A percentile compares a stretch with the other conserved stretches of the same genome.
Conservation (phyloP, 1,140 invertebrate species). For the Drosophila funebris region DNA sequence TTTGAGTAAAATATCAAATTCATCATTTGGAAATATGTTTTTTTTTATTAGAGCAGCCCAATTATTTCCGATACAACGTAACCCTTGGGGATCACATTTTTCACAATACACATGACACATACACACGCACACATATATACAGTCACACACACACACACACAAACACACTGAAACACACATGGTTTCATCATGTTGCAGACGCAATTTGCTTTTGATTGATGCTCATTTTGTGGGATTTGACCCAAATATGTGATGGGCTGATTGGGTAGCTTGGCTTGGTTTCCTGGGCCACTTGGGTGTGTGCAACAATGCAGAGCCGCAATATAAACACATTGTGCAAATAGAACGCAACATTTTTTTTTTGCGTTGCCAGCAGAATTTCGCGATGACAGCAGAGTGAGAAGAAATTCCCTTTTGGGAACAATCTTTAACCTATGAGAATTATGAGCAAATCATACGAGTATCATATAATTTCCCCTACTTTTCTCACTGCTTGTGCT, state of each 20-base stretch:
- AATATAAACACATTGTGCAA: conserved; percentile 51
- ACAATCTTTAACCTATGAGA: neutral
- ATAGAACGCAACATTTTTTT: conserved; percentile 44
- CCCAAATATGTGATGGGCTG: conserved; percentile 24
- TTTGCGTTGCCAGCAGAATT: conserved; percentile 36
- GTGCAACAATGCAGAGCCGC: conserved; percentile 36
- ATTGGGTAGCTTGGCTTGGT: neutral
- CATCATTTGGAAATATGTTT: neutral
- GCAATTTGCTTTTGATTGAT: conserved; percentile 47
- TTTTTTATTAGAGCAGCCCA: neutral
- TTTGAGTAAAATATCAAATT: neutral
- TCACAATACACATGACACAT: neutral
- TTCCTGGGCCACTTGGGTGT: neutral
- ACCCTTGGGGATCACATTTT: conserved; percentile 18
- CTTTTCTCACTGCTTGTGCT: neutral
- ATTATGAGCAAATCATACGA: too few relatives aligned
- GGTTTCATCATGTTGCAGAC: conserved; percentile 32
- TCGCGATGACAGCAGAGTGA: conserved; percentile 23
- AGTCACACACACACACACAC: neutral
- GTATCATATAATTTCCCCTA: too few relatives aligned
- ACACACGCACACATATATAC: neutral
- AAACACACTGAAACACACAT: conserved; percentile 2
- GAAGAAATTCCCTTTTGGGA: neutral
- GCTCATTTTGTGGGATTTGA: conserved; percentile 48
- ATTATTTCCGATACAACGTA: neutral